Base-by-base conservation (phyloP, 2,888 invertebrate genomes). In the Drosophila gaucha region DNA sequence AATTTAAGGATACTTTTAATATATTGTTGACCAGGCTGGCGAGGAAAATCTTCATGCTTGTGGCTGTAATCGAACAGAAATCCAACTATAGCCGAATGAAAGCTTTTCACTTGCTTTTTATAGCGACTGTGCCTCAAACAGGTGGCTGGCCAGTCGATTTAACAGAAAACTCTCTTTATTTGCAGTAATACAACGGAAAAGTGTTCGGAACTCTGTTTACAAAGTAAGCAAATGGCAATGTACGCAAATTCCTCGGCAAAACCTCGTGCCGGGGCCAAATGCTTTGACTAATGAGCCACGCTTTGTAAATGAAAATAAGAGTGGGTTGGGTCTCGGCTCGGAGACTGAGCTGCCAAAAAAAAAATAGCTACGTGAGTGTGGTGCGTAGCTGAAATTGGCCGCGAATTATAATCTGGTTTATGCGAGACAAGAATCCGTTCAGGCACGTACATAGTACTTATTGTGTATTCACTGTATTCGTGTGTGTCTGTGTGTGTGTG, bases 361-460 rank as follows among this genome's bases (percentile, higher is more conserved):
- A 77, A 68, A 59, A 58, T 46, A 51, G 16, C 20, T 67, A 58
- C 51, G 58, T 50, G 58, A 26, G 36, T 31, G 60, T 28, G 58
- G 64, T 55, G 71, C 43, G 68, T 67, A 52, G 36, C 59, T 38
- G 55, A 74, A 83, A 82, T 80, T 72, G 77, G 77, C 62, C 57
- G 49, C 78, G 75, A 86, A 84, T 80, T 80, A 78, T 86, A 86
- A 83, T 86, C 83, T 84, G 85, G 87, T 86, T 83, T 86, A 39
- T 16, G 38, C 39, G 38, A 47, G 70, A 62, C 69, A 64, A 82
- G 82, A 82, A 82, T 82, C 84, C 78, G 67, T 80, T 80, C 78
- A 78, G 64, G 71, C 85, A 84, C 86, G 82, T 83, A 78, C 82
- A 36, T 65, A 57, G 43, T 43, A 57, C 59, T 57, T 30, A 70